Evolutionary conservation across 2,888 invertebrate genomes (phyloP).

Genomic region (Psylliodes chrysocephalus): DNA sequence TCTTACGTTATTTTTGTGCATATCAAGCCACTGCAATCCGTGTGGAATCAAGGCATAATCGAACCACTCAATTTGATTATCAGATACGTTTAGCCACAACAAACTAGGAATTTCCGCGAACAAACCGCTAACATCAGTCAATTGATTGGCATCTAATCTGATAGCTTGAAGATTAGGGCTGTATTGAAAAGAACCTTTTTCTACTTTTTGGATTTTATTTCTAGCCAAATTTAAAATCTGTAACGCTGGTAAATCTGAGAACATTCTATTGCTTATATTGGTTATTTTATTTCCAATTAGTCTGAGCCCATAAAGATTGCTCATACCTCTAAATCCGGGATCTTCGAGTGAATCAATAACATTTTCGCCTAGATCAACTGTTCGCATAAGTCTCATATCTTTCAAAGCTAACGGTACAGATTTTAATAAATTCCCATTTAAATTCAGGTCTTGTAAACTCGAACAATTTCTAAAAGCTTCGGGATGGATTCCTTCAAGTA

Average conservation of each 20-base stretch:
- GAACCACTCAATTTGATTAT: slow-evolving; percentile 89
- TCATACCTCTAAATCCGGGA: slow-evolving; percentile 84
- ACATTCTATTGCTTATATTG: slow-evolving; percentile 82
- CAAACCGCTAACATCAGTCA: slow-evolving; percentile 84
- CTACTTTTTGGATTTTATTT: slow-evolving; percentile 82
- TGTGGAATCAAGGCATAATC: slow-evolving; percentile 87
- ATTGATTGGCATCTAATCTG: slow-evolving; percentile 84
- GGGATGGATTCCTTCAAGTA: slow-evolving; percentile 83
- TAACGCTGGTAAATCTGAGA: slow-evolving; percentile 81
- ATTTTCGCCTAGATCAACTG: slow-evolving; percentile 93
- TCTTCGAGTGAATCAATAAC: slow-evolving; percentile 83
- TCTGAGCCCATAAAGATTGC: slow-evolving; percentile 86
- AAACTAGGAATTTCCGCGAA: slow-evolving; percentile 86
- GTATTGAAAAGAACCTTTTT: slow-evolving; percentile 83
- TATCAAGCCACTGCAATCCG: slow-evolving; percentile 87
- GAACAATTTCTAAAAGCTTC: slow-evolving; percentile 92
- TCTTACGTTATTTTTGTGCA: slow-evolving; percentile 86
- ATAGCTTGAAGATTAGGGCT: slow-evolving; percentile 86
- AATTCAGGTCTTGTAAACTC: slow-evolving; percentile 87
- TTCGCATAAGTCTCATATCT: slow-evolving; percentile 86
- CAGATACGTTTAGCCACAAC: slow-evolving; percentile 90
- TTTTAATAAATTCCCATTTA: slow-evolving; percentile 87
- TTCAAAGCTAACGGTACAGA: slow-evolving; percentile 83
- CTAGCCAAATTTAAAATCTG: slow-evolving; percentile 90
- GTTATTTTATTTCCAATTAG: slow-evolving; percentile 89